Evolutionary conservation across 1,140 invertebrate species (phyloP).

Genomic region (Lepidurus apus): DNA sequence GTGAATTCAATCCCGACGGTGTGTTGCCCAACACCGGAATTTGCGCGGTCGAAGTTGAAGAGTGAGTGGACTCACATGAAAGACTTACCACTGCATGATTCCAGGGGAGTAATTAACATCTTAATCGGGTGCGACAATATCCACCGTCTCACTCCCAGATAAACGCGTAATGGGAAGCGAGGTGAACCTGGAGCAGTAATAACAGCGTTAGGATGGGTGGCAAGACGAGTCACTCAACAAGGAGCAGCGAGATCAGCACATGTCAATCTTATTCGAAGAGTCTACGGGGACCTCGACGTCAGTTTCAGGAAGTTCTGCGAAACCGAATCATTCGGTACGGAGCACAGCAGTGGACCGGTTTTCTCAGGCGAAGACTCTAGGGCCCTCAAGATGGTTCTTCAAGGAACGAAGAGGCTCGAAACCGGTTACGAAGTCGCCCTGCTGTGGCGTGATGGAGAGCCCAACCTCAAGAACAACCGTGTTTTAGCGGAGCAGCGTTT

Average conservation of each 20-base stretch:
- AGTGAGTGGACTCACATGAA: neutral
- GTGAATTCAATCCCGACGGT: neutral
- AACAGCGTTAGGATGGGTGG: neutral
- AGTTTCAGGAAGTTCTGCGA: neutral
- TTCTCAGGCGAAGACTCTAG: neutral
- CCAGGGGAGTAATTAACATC: conserved; percentile 5
- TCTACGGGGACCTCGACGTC: neutral
- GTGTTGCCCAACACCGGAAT: neutral
- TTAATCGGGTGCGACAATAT: conserved; percentile 23
- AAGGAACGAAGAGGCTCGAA: conserved; percentile 1
- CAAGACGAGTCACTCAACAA: neutral
- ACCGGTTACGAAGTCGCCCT: neutral
- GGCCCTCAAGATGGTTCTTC: neutral
- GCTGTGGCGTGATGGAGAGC: conserved; percentile 5
- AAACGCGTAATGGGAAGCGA: conserved; percentile 1
- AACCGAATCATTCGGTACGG: conserved; percentile 19
- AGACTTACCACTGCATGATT: neutral
- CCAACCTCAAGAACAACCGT: conserved; percentile 22
- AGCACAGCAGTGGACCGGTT: neutral
- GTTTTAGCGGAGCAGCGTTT: conserved; percentile 26
- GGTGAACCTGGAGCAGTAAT: neutral
- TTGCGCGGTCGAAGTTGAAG: neutral
- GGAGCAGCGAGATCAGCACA: neutral
- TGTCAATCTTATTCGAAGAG: neutral
- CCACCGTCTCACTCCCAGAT: neutral